These are phyloP conservation scores for Pristiophorus japonicus DNA, from an alignment of 2,113 vertebrate genomes.

Conservation along the genomic window DNA sequence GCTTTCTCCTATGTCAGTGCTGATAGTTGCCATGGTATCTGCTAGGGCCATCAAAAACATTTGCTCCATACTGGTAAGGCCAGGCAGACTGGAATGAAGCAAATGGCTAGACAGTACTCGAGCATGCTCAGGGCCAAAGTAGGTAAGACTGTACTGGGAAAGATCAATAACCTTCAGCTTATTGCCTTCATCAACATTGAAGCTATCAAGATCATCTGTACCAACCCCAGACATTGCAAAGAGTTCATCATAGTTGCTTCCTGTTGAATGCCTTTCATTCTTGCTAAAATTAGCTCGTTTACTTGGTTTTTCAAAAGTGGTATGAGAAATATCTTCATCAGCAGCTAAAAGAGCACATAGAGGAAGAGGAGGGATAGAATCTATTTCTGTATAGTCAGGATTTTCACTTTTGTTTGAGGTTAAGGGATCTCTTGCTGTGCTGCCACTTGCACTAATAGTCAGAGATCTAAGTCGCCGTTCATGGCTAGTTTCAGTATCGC, in stretches of 20 bases:
- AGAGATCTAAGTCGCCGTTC: slow-evolving; percentile 78
- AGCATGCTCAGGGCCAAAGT: slow-evolving; percentile 89
- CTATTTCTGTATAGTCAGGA: slow-evolving; percentile 88
- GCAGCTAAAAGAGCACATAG: slow-evolving; percentile 86
- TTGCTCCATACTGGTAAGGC: slow-evolving; percentile 88
- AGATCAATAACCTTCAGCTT: slow-evolving; percentile 80
- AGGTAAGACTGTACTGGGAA: slow-evolving; percentile 83
- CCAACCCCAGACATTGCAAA: slow-evolving; percentile 62
- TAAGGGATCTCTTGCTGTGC: slow-evolving; percentile 77
- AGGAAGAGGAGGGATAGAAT: slow-evolving; percentile 87
- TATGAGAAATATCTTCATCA: slow-evolving; percentile 70
- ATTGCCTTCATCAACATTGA: slow-evolving; percentile 63
- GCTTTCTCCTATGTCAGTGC: slow-evolving; percentile 85
- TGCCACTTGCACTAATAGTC: slow-evolving; percentile 87
- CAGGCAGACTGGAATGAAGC: slow-evolving; percentile 88
- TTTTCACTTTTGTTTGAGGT: slow-evolving; percentile 76
- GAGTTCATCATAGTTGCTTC: slow-evolving; percentile 80
- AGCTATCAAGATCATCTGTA: slow-evolving; percentile 58
- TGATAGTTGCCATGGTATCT: slow-evolving; percentile 90
- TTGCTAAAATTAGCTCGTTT: slow-evolving; percentile 62
- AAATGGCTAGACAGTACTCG: slow-evolving; percentile 88
- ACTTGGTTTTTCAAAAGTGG: slow-evolving; percentile 62
- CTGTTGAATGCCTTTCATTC: slow-evolving; percentile 53
- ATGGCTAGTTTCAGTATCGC: slow-evolving; percentile 62
- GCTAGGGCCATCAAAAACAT: slow-evolving; percentile 96